Conservation (phyloP, 2,113 vertebrate species). For the Cinclus mexicanus region DNA sequence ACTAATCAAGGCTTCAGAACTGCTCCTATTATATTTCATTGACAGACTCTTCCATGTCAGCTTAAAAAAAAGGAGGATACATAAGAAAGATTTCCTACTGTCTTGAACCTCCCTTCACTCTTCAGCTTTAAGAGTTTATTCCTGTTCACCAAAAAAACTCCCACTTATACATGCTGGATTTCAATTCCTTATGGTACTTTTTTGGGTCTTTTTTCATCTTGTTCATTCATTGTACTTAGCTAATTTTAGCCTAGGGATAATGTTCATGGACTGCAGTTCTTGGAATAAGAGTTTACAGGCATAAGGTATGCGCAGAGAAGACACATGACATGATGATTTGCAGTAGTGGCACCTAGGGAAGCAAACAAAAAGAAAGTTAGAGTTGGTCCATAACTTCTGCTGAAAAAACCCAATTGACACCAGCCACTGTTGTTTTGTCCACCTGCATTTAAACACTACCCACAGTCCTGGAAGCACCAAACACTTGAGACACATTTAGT, state of each 20-base stretch:
- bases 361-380: conserved; percentile 17
- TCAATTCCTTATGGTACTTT: background rate
- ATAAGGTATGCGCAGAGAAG: conserved; percentile 94
- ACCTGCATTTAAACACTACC: background rate
- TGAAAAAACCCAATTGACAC: background rate
- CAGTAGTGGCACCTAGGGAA: conserved; percentile 95
- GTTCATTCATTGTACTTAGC: conserved; percentile 91
- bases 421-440: background rate
- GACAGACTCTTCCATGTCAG: background rate
- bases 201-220: background rate
- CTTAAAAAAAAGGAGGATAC: background rate
- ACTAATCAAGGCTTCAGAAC: background rate
- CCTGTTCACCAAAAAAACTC: background rate
- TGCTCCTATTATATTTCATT: background rate
- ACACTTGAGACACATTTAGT: background rate
- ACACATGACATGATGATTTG: conserved; percentile 95
- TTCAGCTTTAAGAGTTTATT: background rate
- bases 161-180: background rate
- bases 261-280: conserved; percentile 99
- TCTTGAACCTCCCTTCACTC: background rate
- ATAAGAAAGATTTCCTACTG: background rate
- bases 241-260: conserved; percentile 93
- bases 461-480: background rate
- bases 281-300: conserved; percentile 99
- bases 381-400: background rate